Percentiles rank a stretch among this genome's conserved stretches.
Evolutionary conservation across 2,113 vertebrate species (phyloP).

Genomic region (Ptychochromis oligacanthus): DNA sequence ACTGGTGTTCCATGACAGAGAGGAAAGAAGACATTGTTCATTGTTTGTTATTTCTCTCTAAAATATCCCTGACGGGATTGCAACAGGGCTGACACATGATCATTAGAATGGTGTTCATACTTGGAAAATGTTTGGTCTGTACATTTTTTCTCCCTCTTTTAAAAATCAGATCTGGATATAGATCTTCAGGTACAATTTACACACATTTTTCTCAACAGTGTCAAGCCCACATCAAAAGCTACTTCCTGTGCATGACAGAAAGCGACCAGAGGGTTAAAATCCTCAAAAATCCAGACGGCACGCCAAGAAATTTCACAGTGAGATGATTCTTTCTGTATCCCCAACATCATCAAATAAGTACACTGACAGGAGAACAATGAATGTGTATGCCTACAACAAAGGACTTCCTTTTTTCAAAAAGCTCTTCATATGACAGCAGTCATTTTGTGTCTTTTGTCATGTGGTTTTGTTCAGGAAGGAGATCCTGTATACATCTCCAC

Average conservation of each 20-base stretch:
- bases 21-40: not conserved
- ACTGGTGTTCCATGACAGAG: not conserved
- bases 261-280: constrained; percentile 81
- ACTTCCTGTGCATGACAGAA: constrained; percentile 82
- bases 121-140: not conserved
- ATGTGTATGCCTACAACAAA: not conserved
- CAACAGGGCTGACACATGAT: not conserved
- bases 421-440: no score
- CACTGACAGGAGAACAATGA: not conserved
- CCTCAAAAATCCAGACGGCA: constrained; percentile 77
- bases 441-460: not conserved
- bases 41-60: not conserved
- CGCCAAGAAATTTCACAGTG: constrained; percentile 76
- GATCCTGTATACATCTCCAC: constrained; percentile 78
- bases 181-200: not conserved
- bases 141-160: not conserved
- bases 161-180: not conserved
- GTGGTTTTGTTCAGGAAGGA: constrained; percentile 68
- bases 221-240: constrained; percentile 82
- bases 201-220: constrained; percentile 58
- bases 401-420: constrained; percentile 1
- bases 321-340: not conserved
- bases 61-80: not conserved
- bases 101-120: not conserved
- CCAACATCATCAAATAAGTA: no score